Evolutionary conservation across 1,140 invertebrate species (phyloP), one percentile per base, ranked within the genome.

Genomic region (Nylanderia fulva): DNA sequence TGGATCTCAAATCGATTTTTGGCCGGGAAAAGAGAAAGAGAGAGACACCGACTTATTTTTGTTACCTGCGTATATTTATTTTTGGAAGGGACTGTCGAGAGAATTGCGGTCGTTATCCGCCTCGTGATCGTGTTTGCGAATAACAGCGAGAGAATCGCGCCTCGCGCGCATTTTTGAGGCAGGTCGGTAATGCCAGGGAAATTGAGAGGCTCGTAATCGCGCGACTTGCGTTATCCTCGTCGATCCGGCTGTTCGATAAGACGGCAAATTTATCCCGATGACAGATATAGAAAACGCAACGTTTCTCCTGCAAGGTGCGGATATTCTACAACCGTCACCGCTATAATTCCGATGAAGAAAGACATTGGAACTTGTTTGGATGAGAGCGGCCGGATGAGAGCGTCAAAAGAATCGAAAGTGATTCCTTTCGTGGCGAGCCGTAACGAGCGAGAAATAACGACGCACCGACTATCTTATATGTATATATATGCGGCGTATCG

Each of bases 161-260:
- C 76, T 56, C 63, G 27, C 64, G 79, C 24, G 33, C 42, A 52
- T 36, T 88, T n/a, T 93, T 93, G 89, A 93, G 91, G 91, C 91
- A 93, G 92, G 92, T 93, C 92, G 92, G 92, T 90, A 90, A 91
- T 85, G 87, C 87, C 86, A 90, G 82, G 75, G 66, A 76, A 85
- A 64, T n/a, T 68, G 33, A 24, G 52, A 61, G 48, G 21, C 72
- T 64, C 76, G 69, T 92, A n/a, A 85, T 90, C 89, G 86, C 74
- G 71, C 83, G 79, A 91, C 79, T 86, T 87, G 90, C 88, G 86
- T 91, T 90, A 88, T 85, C 90, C 92, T 90, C 61, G 21, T 68
- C 92, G 87, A 92, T 92, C 85, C 86, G 77, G 63, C 61, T 83
- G 80, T 79, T 85, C 85, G 87, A 92, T 91, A 90, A 85, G 75